These are phyloP conservation scores for Cirrhinus mrigala DNA, from an alignment of 2,797 vertebrate species.

Conservation along the genomic window DNA sequence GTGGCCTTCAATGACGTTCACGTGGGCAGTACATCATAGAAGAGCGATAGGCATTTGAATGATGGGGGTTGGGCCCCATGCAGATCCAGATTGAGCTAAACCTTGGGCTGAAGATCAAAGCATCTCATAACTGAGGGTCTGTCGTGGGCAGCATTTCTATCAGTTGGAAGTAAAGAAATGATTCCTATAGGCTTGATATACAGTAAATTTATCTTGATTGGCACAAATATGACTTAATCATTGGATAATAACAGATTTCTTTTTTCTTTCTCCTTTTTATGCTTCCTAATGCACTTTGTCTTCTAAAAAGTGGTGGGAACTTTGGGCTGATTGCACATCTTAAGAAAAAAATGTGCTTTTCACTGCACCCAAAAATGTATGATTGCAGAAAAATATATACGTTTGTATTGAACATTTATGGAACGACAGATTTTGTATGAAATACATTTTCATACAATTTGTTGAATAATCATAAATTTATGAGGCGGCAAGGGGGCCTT, in stretches of 20 bases:
- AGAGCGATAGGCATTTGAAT: slow-evolving; percentile 37
- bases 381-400: no score
- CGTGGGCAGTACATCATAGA: slow-evolving; percentile 38
- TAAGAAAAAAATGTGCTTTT: no score
- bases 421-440: no score
- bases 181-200: not conserved
- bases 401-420: no score
- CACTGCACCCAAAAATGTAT: no score
- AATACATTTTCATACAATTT: no score
- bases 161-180: not conserved
- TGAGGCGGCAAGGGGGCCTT: no score
- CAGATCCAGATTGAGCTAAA: slow-evolving; percentile 40
- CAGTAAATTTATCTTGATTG: not conserved
- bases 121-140: slow-evolving; percentile 20
- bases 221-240: not conserved
- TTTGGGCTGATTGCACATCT: not conserved
- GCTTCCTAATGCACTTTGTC: not conserved
- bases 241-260: not conserved
- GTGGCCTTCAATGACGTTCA: slow-evolving; percentile 54
- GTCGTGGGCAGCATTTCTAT: slow-evolving; percentile 2
- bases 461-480: no score
- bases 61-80: slow-evolving; percentile 13
- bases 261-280: no score
- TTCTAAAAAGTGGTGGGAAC: not conserved
- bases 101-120: slow-evolving; percentile 61